phyloP scores from a whole-genome alignment of 2,113 vertebrate genomes.

The Morone saxatilis region DNA sequence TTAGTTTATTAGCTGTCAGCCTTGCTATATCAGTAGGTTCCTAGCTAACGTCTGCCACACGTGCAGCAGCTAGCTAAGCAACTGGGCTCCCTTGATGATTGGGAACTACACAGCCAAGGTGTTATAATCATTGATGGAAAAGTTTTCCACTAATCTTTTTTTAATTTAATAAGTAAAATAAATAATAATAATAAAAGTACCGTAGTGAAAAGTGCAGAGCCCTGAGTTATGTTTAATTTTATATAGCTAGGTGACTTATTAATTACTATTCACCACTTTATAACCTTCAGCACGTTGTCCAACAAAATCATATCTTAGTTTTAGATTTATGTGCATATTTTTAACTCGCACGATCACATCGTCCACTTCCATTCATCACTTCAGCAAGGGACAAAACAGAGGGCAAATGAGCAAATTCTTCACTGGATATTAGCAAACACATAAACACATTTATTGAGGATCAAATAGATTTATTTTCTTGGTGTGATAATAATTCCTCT shows the following conservation, averaged over 20 bases:
- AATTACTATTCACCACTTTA: too few relatives aligned
- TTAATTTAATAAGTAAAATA: too few relatives aligned
- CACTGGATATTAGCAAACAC: background rate
- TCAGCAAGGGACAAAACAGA: background rate
- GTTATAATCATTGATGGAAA: background rate
- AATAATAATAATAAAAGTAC: too few relatives aligned
- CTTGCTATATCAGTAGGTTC: too few relatives aligned
- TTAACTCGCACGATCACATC: too few relatives aligned
- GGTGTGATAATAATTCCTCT: too few relatives aligned
- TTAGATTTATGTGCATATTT: too few relatives aligned
- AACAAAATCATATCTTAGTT: too few relatives aligned
- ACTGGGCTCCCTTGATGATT: background rate
- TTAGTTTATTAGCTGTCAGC: background rate
- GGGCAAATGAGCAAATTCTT: background rate
- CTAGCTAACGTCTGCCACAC: too few relatives aligned
- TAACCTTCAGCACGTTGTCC: too few relatives aligned
- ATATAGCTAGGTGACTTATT: background rate
- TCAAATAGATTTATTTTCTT: background rate
- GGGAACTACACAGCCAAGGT: background rate
- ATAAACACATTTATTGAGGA: background rate
- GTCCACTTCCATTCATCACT: too few relatives aligned
- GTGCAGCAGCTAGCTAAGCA: background rate
- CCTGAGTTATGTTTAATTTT: background rate
- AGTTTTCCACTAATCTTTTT: too few relatives aligned
- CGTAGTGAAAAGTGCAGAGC: background rate